These are phyloP conservation scores for Noctilio leporinus DNA, from an alignment of 2,113 vertebrate species.

Conservation along the genomic window DNA sequence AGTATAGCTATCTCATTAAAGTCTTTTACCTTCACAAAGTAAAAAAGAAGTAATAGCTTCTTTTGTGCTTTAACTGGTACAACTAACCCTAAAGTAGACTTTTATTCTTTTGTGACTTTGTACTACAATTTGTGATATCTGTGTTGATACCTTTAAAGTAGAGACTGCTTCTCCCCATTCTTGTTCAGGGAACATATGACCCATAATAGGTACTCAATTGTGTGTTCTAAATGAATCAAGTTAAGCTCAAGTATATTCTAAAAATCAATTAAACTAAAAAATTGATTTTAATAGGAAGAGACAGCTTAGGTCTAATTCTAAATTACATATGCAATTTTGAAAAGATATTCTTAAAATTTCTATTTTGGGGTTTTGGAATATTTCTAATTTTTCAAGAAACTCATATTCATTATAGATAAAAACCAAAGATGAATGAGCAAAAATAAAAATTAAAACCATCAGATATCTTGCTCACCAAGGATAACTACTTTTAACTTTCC, in stretches of 20 bases:
- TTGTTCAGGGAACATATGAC: background rate
- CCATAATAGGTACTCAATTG: background rate
- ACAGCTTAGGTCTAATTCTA: background rate
- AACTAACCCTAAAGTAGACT: background rate
- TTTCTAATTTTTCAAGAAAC: background rate
- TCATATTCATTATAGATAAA: background rate
- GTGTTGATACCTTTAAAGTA: background rate
- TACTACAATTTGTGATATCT: background rate
- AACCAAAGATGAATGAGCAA: background rate
- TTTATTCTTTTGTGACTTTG: background rate
- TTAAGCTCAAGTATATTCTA: background rate
- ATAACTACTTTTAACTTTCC: background rate
- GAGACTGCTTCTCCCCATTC: background rate
- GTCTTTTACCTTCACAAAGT: background rate
- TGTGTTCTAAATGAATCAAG: background rate
- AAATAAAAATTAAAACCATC: background rate
- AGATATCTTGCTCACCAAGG: background rate
- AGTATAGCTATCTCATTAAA: background rate
- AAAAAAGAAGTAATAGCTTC: background rate
- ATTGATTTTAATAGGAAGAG: background rate
- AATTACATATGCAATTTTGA: background rate
- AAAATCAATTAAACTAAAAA: background rate
- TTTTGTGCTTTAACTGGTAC: background rate
- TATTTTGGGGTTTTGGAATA: background rate
- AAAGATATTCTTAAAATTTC: background rate